Evolutionary conservation across 2,888 invertebrate species (phyloP), one percentile per base, ranked within the genome.

Genomic region (Margaritifera margaritifera): DNA sequence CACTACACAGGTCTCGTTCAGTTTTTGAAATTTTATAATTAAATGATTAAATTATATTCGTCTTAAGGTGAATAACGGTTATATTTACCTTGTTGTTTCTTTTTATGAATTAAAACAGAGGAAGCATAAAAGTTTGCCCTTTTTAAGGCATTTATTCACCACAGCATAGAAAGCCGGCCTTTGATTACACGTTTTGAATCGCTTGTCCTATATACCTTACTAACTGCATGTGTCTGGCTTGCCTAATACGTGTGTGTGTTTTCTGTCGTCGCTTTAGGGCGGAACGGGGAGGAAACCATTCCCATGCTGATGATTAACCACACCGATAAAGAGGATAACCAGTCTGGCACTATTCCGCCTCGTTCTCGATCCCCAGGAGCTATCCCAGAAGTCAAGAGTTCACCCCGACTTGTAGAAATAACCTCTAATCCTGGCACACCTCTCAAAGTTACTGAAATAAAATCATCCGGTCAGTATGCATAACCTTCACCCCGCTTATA

Each of bases 231-330:
- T 62, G 51, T 57, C 52, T 53, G 56, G 62, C 64, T 71, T 64
- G 67, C 62, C 57, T 63, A 52, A 56, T 72, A 63, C 55, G 66
- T 72, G 65, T 62, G 66, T 69, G 52, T 64, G 57, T 64, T 60
- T 64, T 59, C 64, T 67, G 64, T 63, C 56, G 31, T 56, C 62
- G 51, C 64, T 62, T 50, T 75, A 82, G 84, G 85, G 79, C 82
- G 86, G 72, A 86, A 84, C 77, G 87, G 86, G 54, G 88, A 88
- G 75, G 88, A 88, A 75, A 82, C 84, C 55, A 86, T 88, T 66
- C 88, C 88, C 31, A 87, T 88, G 88, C 74, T 88, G 80, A 84
- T 85, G 88, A 81, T 88, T 72, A 88, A 88, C 80, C 87, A 88
- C 70, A 79, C 83, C n/a, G 86, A 83, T 72, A 77, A 78, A 64